Evolutionary conservation across 2,888 invertebrate genomes (phyloP).

Genomic region (Oscheius sp.): DNA sequence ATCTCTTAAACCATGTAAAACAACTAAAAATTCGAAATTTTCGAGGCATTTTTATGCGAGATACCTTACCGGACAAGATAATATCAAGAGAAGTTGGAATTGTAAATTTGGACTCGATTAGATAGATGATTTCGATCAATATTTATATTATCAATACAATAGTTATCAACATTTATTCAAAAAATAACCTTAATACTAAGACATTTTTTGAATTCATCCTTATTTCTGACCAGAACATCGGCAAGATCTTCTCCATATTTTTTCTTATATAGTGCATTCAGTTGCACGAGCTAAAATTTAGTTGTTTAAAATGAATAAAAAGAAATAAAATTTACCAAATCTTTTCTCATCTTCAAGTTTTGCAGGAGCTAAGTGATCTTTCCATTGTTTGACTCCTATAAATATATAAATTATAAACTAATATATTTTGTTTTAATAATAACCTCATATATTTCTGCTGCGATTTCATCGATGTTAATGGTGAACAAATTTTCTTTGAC

Average conservation of each 20-base stretch:
- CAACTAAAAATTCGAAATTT: no score
- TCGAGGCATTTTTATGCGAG: no score
- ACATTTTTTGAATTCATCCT: slow-evolving; percentile 29
- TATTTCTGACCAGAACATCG: slow-evolving; percentile 30
- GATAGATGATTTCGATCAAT: slow-evolving; percentile 33
- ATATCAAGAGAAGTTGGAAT: slow-evolving; percentile 32
- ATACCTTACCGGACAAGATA: not conserved
- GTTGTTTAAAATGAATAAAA: slow-evolving; percentile 26
- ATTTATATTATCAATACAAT: slow-evolving; percentile 34
- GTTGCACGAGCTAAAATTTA: slow-evolving; percentile 19
- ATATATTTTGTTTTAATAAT: slow-evolving; percentile 26
- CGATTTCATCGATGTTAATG: not conserved
- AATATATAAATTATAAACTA: slow-evolving; percentile 32
- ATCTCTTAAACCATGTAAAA: no score
- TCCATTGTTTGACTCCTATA: slow-evolving; percentile 21
- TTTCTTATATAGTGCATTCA: not conserved
- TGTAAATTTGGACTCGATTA: slow-evolving; percentile 33
- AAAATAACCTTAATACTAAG: slow-evolving; percentile 26
- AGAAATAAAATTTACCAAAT: slow-evolving; percentile 32
- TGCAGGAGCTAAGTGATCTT: slow-evolving; percentile 21
- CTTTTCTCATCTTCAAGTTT: slow-evolving; percentile 24
- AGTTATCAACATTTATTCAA: slow-evolving; percentile 34
- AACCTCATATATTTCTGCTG: slow-evolving; percentile 8
- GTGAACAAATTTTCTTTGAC: not conserved
- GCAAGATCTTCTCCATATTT: slow-evolving; percentile 21